A percentile compares a stretch with the other conserved stretches of the same genome.
These are phyloP conservation scores for Hedya salicella DNA, from an alignment of 2,888 invertebrate genomes.

Conservation along the genomic window DNA sequence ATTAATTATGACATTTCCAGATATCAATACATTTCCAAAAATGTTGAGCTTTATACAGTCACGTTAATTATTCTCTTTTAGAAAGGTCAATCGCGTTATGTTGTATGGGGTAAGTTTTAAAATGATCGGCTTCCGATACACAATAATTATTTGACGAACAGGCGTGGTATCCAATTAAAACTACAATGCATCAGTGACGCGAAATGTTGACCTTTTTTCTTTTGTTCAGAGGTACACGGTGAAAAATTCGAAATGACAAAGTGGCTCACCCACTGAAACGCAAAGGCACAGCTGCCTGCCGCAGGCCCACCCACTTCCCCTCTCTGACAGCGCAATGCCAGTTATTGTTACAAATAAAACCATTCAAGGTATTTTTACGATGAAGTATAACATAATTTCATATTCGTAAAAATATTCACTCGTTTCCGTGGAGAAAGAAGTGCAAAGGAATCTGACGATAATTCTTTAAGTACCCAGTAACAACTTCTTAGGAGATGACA, in stretches of 20 bases:
- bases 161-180: not conserved
- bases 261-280: slow-evolving; percentile 47
- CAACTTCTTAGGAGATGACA: too few species aligned
- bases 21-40: too few species aligned
- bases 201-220: not conserved
- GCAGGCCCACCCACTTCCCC: slow-evolving; percentile 70
- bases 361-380: slow-evolving; percentile 54
- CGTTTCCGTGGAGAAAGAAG: not conserved
- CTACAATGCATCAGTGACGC: slow-evolving; percentile 1
- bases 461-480: too few species aligned
- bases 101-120: not conserved
- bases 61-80: not conserved
- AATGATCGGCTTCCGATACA: not conserved
- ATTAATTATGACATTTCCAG: too few species aligned
- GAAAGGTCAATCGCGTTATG: not conserved
- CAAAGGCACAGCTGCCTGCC: slow-evolving; percentile 66
- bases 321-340: slow-evolving; percentile 66
- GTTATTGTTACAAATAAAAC: slow-evolving; percentile 68
- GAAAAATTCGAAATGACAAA: slow-evolving; percentile 33
- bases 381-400: slow-evolving; percentile 43
- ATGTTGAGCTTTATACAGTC: too few species aligned
- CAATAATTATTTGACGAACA: not conserved
- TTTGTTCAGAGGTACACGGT: slow-evolving; percentile 1
- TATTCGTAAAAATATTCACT: slow-evolving; percentile 2
- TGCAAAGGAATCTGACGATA: not conserved